Base-by-base conservation (phyloP, 1,140 invertebrate species). In the Drosophila bocqueti region DNA sequence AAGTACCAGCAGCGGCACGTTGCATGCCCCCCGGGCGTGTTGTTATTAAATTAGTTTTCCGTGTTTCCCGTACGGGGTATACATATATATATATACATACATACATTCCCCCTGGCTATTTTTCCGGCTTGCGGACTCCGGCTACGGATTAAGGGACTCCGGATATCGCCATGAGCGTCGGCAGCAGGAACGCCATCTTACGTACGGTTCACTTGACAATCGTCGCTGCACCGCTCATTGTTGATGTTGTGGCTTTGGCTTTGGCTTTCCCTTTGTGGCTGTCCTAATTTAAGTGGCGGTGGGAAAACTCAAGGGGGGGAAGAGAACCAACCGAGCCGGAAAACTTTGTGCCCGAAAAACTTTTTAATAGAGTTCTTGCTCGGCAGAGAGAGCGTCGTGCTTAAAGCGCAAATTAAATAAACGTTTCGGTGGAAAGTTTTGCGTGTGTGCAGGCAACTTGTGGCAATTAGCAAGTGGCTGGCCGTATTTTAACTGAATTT, bases 21-120 rank as follows among this genome's bases (percentile, higher is more conserved):
- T 62, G 66, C 66, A 52, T 46, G 57, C 60, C 46, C 60, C 45
- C 67, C 43, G 24, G 46, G 71, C 47, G 67, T 73, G 50, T 45
- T 78, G 75, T 73, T 79, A 87, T 83, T 79, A 80, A 86, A 87
- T 87, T 87, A 87, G 80, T 83, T 87, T 86, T 60, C 34, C 66
- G 76, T 84, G 81, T 67, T 72, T 45, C 55, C 21, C 58, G 60
- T 50, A 49, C 47, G 36, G 24, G 42, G 24, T 24, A 38, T 21
- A 24, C 18, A 8, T 8, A 31, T 8, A n/a, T 6, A n/a, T 34
- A n/a, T 21, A 46, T 34, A 36, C 4, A n/a, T 29, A 31, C 21
- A 31, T 13, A 13, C 36, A 38, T 38, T 38, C 36, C 38, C 40
- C 26, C 36, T 29, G 16, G 58, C 60, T 71, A 43, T 50, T 69